phyloP scores from a whole-genome alignment of 2,797 vertebrate species.

The Spatula versicolor region DNA sequence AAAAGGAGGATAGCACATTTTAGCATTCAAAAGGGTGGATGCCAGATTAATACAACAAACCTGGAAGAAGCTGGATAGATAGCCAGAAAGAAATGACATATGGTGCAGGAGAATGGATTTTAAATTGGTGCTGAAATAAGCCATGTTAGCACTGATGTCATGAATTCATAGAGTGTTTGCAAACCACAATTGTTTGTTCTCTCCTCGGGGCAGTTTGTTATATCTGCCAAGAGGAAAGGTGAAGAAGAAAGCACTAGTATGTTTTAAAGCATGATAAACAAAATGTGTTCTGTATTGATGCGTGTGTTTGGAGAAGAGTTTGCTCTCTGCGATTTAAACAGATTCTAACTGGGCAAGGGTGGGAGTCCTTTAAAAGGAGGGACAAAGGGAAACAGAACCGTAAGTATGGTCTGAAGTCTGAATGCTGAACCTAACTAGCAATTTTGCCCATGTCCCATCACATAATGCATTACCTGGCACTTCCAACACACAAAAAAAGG shows the following conservation, averaged over 20 bases:
- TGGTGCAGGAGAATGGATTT: background rate
- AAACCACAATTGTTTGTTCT: conserved; percentile 54
- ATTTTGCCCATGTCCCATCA: background rate
- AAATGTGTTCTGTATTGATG: background rate
- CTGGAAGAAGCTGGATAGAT: conserved; percentile 16
- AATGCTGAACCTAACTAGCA: background rate
- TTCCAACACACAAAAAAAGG: background rate
- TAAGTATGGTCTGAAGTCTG: background rate
- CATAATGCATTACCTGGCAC: background rate
- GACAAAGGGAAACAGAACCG: background rate
- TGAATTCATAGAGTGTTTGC: conserved; percentile 31
- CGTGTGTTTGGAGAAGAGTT: background rate
- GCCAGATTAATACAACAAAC: conserved; percentile 27
- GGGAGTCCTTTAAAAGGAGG: background rate
- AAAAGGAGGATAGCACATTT: background rate
- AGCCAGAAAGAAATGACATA: conserved; percentile 1
- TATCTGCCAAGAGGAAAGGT: conserved; percentile 40
- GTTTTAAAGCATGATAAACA: background rate
- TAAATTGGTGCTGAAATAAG: conserved; percentile 35
- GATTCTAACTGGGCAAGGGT: background rate
- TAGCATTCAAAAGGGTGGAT: conserved; percentile 4
- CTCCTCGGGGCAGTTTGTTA: conserved; percentile 36
- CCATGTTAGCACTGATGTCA: background rate
- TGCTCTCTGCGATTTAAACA: background rate
- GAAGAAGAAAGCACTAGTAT: background rate